A percentile compares a stretch with the other conserved stretches of the same genome.
Conservation (phyloP, 2,888 invertebrate genomes). For the Nasonovia ribisnigri region DNA sequence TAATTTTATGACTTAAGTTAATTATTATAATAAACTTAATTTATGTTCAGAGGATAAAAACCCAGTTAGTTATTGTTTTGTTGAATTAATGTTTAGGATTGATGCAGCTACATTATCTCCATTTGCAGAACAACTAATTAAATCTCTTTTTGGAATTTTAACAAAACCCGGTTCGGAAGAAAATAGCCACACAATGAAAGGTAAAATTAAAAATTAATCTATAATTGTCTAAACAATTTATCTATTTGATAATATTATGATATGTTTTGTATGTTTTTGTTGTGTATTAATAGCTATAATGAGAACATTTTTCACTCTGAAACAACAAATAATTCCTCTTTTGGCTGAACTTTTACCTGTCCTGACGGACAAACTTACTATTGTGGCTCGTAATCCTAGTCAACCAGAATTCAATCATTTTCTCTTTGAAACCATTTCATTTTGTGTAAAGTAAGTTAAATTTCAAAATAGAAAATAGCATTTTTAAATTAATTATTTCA, state of each 20-base stretch:
- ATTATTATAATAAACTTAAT: background rate
- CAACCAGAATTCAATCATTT: constrained; percentile 99
- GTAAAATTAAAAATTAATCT: constrained; percentile 70
- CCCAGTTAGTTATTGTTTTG: background rate
- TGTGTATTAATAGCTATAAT: constrained; percentile 80
- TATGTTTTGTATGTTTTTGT: constrained; percentile 59
- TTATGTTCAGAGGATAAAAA: background rate
- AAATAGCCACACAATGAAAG: constrained; percentile 98
- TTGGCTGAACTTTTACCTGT: constrained; percentile 85
- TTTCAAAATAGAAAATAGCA: background rate
- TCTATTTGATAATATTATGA: constrained; percentile 52
- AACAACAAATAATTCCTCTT: constrained; percentile 84
- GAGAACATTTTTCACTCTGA: constrained; percentile 85
- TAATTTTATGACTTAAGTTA: background rate
- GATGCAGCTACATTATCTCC: constrained; percentile 76
- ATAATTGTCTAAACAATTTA: constrained; percentile 28
- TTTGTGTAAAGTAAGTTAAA: constrained; percentile 82
- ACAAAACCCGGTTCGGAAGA: constrained; percentile 83
- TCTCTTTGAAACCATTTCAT: constrained; percentile 93
- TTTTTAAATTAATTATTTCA: background rate
- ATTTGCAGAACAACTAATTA: constrained; percentile 78
- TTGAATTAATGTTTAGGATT: constrained; percentile 66
- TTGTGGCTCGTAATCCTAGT: constrained; percentile 92
- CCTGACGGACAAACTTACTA: constrained; percentile 84
- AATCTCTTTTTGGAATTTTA: constrained; percentile 82